phyloP scores from a whole-genome alignment of 2,113 vertebrate species.

The Melozone crissalis region DNA sequence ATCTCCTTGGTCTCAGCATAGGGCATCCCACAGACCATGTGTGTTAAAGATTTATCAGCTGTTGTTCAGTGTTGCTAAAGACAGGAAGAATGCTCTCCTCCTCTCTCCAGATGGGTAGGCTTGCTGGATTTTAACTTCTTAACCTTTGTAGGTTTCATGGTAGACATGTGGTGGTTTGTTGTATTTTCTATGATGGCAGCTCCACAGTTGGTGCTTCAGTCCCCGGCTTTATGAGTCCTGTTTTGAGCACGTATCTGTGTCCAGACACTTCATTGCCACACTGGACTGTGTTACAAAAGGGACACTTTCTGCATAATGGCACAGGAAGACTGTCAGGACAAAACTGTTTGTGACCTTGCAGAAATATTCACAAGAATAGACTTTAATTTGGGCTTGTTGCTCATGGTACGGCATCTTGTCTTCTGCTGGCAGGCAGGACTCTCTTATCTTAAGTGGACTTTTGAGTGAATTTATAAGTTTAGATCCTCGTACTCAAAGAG shows the following conservation, averaged over 20 bases:
- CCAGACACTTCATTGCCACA: background rate
- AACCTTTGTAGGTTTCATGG: background rate
- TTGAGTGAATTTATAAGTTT: background rate
- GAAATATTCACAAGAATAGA: background rate
- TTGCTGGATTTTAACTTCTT: conserved; percentile 18
- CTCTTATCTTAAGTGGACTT: background rate
- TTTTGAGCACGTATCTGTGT: background rate
- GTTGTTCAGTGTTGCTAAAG: conserved; percentile 61
- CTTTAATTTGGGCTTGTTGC: background rate
- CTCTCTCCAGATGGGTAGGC: conserved; percentile 42
- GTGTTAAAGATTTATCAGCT: conserved; percentile 67
- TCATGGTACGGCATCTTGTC: background rate
- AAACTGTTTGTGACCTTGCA: background rate
- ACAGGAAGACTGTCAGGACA: background rate
- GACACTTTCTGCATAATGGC: background rate
- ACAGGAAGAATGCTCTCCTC: conserved; percentile 53
- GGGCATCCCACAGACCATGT: conserved; percentile 59
- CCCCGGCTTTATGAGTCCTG: background rate
- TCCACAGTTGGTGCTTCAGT: background rate
- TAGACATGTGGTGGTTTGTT: background rate
- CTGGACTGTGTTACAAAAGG: background rate
- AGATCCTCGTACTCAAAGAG: background rate
- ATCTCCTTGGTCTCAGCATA: conserved; percentile 15
- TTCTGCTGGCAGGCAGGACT: background rate
- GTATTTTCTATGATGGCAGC: background rate